phyloP scores from a whole-genome alignment of 2,888 invertebrate species.

The Tetranychus truncatus region DNA sequence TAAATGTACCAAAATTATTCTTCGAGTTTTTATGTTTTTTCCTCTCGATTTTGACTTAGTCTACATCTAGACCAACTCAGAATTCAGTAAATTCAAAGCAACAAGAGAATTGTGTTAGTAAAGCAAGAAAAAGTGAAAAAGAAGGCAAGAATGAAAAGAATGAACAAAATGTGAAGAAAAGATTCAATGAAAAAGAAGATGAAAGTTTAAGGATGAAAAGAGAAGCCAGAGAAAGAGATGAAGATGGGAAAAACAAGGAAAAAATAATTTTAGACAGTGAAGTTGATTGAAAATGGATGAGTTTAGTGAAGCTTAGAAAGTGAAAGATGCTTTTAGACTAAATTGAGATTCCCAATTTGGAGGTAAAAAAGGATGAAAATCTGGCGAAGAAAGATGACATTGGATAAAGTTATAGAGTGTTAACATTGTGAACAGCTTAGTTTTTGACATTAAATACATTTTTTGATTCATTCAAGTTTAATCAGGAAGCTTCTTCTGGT shows the following conservation, averaged over 20 bases:
- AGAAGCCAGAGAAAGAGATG: not conserved
- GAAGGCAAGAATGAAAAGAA: not conserved
- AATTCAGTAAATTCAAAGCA: too few relatives aligned
- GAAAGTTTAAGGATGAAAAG: not conserved
- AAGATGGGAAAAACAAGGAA: not conserved
- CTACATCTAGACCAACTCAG: too few relatives aligned
- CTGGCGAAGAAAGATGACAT: too few relatives aligned
- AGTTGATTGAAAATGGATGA: not conserved
- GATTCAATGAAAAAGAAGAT: not conserved
- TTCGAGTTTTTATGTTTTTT: too few relatives aligned
- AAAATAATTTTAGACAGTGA: not conserved
- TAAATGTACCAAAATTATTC: too few relatives aligned
- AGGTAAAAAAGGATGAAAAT: too few relatives aligned
- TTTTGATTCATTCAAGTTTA: not conserved
- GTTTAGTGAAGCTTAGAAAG: not conserved
- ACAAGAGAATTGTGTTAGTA: too few relatives aligned
- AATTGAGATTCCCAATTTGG: too few relatives aligned
- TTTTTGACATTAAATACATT: not conserved
- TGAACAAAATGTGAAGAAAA: not conserved
- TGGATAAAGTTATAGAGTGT: too few relatives aligned
- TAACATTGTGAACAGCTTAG: not conserved
- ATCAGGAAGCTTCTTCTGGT: not conserved
- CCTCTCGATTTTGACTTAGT: too few relatives aligned
- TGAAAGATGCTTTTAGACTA: not conserved
- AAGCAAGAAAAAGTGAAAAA: not conserved